phyloP scores from a whole-genome alignment of 2,113 vertebrate species.

The Bambusicola thoracicus region DNA sequence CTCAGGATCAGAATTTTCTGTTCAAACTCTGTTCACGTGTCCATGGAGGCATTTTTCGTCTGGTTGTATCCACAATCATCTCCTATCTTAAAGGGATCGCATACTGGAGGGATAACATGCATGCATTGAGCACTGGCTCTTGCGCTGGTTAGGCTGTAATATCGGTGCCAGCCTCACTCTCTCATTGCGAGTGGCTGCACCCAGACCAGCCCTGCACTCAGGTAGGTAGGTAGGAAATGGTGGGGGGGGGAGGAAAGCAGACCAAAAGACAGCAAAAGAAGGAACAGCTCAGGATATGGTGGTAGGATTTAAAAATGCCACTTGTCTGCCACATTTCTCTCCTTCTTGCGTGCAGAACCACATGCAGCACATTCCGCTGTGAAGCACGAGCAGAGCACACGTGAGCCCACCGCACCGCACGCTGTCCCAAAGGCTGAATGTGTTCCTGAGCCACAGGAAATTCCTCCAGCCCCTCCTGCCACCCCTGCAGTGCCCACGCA shows the following conservation, averaged over 20 bases:
- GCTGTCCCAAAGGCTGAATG: accelerated
- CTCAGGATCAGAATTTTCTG: background rate
- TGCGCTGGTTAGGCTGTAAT: background rate
- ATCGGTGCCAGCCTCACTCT: background rate
- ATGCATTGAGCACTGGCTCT: background rate
- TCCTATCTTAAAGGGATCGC: accelerated
- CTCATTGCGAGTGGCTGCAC: background rate
- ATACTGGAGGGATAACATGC: background rate
- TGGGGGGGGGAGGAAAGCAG: background rate
- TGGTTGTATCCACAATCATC: background rate
- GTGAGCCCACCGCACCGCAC: accelerated
- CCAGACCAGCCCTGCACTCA: background rate
- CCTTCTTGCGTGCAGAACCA: background rate
- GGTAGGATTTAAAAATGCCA: accelerated
- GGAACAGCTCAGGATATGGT: background rate
- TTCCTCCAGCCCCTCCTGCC: too few relatives aligned
- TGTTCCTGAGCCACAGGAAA: background rate
- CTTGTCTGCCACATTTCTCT: background rate
- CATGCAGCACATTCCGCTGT: accelerated
- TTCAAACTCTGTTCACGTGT: background rate
- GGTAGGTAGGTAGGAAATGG: background rate
- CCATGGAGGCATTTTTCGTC: background rate
- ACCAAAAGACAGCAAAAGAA: background rate
- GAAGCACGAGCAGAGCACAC: background rate
- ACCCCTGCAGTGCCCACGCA: accelerated